Percentiles rank a stretch among this genome's conserved stretches.
Evolutionary conservation across 2,888 invertebrate genomes (phyloP).

Genomic region (Melikaiella ostensackeni): DNA sequence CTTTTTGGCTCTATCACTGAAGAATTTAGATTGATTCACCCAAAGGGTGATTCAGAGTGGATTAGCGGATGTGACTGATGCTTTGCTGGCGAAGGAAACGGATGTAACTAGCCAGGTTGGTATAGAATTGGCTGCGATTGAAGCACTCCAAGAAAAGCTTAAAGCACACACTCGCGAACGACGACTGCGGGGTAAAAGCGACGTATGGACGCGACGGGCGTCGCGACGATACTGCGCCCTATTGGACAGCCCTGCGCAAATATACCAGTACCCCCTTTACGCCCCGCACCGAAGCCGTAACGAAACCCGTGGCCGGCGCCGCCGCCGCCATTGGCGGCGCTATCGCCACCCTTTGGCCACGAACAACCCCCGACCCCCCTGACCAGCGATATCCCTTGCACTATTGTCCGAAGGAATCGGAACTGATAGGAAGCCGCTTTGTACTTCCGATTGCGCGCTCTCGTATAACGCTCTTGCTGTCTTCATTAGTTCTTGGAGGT

Average conservation of each 20-base stretch:
- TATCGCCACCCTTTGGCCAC: constrained; percentile 56
- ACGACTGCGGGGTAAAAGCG: constrained; percentile 48
- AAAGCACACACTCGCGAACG: constrained; percentile 47
- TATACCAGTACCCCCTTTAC: constrained; percentile 76
- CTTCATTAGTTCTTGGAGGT: constrained; percentile 46
- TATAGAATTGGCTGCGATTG: constrained; percentile 32
- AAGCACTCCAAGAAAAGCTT: constrained; percentile 48
- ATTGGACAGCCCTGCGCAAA: constrained; percentile 76
- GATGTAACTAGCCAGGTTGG: constrained; percentile 2
- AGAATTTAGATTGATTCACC: neutral
- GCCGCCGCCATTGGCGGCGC: constrained; percentile 48
- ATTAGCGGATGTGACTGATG: constrained; percentile 32
- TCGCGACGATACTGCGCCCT: constrained; percentile 77
- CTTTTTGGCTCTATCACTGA: constrained; percentile 23
- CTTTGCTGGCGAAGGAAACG: constrained; percentile 20
- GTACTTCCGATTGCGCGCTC: constrained; percentile 34
- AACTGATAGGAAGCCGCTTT: constrained; percentile 37
- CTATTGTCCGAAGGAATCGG: constrained; percentile 34
- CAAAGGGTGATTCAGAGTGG: constrained; percentile 6
- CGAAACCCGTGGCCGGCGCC: constrained; percentile 43
- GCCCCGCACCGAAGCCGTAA: constrained; percentile 48
- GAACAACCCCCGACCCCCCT: constrained; percentile 42
- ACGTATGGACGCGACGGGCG: constrained; percentile 72
- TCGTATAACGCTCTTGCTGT: constrained; percentile 39
- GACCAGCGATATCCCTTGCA: constrained; percentile 29